phyloP scores from a whole-genome alignment of 2,888 invertebrate genomes.

The Linyphia triangularis region DNA sequence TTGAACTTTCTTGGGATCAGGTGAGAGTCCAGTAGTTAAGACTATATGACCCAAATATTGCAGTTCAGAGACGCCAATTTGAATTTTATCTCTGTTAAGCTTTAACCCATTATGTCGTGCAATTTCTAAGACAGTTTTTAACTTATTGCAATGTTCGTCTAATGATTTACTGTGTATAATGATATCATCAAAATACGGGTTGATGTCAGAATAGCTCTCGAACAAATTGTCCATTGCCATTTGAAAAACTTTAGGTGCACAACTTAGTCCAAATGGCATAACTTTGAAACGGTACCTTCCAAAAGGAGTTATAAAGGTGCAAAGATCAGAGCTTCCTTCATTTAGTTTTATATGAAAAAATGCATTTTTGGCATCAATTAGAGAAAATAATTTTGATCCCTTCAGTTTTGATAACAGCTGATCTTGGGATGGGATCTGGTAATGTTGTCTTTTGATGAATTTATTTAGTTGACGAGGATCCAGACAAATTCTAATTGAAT shows the following conservation, averaged over 20 bases:
- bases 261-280: constrained; percentile 78
- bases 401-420: constrained; percentile 77
- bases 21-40: constrained; percentile 12
- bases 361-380: constrained; percentile 78
- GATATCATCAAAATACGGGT: constrained; percentile 18
- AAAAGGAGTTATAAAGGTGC: constrained; percentile 79
- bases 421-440: constrained; percentile 78
- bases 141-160: constrained; percentile 10
- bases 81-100: constrained; percentile 22
- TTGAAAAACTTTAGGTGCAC: constrained; percentile 79
- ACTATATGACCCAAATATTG: constrained; percentile 52
- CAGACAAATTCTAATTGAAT: too few relatives aligned
- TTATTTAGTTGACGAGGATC: too few relatives aligned
- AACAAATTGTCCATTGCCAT: constrained; percentile 49
- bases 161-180: not conserved
- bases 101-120: constrained; percentile 24
- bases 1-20: constrained; percentile 22
- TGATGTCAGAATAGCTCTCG: not conserved
- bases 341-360: constrained; percentile 79
- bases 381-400: constrained; percentile 76
- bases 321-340: constrained; percentile 77
- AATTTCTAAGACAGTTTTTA: constrained; percentile 20
- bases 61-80: constrained; percentile 8
- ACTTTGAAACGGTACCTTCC: constrained; percentile 78
- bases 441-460: constrained; percentile 77